phyloP scores from a whole-genome alignment of 1,140 invertebrate species.

The Papilio aristodemus region DNA sequence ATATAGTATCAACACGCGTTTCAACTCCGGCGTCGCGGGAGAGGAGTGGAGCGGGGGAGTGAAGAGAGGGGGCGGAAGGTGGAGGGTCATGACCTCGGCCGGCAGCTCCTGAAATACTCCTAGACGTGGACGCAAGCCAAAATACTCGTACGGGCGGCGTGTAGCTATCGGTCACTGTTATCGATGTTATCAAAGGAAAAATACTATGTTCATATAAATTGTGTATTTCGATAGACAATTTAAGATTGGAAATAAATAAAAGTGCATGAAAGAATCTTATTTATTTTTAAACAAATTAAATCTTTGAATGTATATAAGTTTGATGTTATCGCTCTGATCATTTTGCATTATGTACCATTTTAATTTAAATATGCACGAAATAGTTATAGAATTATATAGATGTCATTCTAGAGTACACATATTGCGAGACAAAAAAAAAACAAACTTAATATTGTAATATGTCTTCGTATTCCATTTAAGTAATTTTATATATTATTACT shows the following conservation, averaged over 20 bases:
- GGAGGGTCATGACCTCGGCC: constrained; percentile 59
- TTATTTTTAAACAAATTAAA: no score
- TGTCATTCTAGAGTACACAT: no score
- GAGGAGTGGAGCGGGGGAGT: background rate
- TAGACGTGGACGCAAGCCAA: constrained; percentile 57
- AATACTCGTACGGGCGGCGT: constrained; percentile 22
- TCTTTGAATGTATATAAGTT: no score
- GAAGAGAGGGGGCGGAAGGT: constrained; percentile 39
- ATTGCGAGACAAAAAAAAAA: no score
- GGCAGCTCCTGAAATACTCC: constrained; percentile 52
- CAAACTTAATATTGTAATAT: no score
- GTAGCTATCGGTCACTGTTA: constrained; percentile 38
- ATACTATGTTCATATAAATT: background rate
- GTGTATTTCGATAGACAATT: background rate
- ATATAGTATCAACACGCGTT: constrained; percentile 32
- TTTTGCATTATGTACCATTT: no score
- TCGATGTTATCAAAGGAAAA: constrained; percentile 25
- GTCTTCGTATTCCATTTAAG: no score
- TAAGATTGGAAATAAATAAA: background rate
- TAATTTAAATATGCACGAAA: no score
- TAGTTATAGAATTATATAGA: no score
- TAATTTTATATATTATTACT: no score
- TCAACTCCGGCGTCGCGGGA: constrained; percentile 1
- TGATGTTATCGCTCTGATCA: no score
- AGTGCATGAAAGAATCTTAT: no score